These are phyloP conservation scores for Cotesia congregata DNA, from an alignment of 2,888 invertebrate species.

Conservation along the genomic window DNA sequence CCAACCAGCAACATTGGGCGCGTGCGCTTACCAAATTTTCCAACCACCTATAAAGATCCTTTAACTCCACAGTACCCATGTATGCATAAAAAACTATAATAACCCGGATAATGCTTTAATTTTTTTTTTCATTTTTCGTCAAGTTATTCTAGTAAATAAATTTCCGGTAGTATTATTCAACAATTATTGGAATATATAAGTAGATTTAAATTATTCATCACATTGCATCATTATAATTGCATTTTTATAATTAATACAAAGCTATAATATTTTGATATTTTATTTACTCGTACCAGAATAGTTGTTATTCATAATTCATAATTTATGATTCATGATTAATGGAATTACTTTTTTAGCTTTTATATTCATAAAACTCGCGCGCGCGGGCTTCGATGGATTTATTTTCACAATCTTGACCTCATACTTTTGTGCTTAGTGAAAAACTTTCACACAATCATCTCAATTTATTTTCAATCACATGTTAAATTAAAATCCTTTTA, in stretches of 20 bases:
- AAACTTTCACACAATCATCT: background rate
- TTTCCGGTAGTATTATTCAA: too few species aligned
- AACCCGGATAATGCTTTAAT: background rate
- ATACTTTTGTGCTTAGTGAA: background rate
- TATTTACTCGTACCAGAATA: background rate
- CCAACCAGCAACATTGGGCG: conserved; percentile 34
- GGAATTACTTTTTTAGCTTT: background rate
- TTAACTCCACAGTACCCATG: conserved; percentile 58
- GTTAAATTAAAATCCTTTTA: background rate
- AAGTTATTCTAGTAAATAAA: too few species aligned
- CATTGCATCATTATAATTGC: too few species aligned
- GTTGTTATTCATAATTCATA: background rate
- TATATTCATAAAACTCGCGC: background rate
- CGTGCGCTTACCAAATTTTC: conserved; percentile 30
- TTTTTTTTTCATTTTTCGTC: too few species aligned
- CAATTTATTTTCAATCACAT: background rate
- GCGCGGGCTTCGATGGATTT: background rate
- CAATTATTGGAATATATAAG: too few species aligned
- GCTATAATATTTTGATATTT: background rate
- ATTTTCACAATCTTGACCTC: background rate
- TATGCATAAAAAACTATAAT: conserved; percentile 13
- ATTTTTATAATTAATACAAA: too few species aligned
- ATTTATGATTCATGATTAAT: background rate
- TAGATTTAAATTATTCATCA: too few species aligned
- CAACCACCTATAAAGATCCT: conserved; percentile 65